Conservation (phyloP, 2,888 invertebrate genomes). For the Unio pictorum region DNA sequence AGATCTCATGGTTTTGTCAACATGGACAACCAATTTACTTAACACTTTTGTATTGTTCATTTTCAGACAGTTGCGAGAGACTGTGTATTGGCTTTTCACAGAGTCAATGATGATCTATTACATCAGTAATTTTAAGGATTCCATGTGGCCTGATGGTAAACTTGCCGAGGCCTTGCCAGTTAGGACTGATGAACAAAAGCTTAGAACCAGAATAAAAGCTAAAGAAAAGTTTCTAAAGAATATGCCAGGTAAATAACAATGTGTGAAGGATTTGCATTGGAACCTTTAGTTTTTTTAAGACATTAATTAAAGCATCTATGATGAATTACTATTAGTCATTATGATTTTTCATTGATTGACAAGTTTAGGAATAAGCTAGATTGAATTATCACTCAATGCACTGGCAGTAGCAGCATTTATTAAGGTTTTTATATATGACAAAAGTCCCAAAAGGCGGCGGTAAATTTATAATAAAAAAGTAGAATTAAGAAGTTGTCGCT, state of each 20-base stretch:
- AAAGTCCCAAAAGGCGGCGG: too few relatives aligned
- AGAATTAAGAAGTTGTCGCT: too few relatives aligned
- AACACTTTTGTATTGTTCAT: constrained; percentile 8
- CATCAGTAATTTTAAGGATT: constrained; percentile 85
- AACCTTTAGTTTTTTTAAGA: not conserved
- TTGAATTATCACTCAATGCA: too few relatives aligned
- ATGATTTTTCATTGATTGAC: too few relatives aligned
- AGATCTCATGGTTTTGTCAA: too few relatives aligned
- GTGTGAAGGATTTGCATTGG: not conserved
- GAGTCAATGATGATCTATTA: constrained; percentile 94
- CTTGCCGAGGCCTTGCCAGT: constrained; percentile 74
- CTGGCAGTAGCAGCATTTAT: too few relatives aligned
- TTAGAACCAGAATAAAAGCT: constrained; percentile 68
- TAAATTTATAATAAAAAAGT: too few relatives aligned
- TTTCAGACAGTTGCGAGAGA: constrained; percentile 87
- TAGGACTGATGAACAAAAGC: constrained; percentile 78
- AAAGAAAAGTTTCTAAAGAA: constrained; percentile 69
- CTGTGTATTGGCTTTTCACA: constrained; percentile 88
- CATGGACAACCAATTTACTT: too few relatives aligned
- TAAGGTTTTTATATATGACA: too few relatives aligned
- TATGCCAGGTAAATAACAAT: constrained; percentile 65
- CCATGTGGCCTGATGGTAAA: constrained; percentile 89
- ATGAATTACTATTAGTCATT: too few relatives aligned
- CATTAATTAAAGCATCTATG: too few relatives aligned
- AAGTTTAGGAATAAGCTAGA: too few relatives aligned